A percentile compares a stretch with the other conserved stretches of the same genome.
phyloP scores from a whole-genome alignment of 2,797 vertebrate species.

The Carapus acus region DNA sequence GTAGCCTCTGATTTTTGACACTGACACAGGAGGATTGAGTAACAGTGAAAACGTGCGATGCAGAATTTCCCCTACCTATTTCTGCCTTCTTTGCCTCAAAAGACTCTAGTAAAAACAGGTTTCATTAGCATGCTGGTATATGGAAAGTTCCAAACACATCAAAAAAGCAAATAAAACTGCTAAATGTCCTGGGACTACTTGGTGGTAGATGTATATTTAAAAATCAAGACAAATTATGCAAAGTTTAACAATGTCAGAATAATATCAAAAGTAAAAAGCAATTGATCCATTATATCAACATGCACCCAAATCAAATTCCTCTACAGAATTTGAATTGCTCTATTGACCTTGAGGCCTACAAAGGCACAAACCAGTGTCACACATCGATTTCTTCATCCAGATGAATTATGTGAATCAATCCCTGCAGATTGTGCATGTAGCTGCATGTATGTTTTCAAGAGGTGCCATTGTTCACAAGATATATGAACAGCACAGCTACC shows the following conservation, averaged over 20 bases:
- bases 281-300: conserved; percentile 12
- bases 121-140: background rate
- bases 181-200: background rate
- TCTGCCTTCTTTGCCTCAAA: conserved; percentile 8
- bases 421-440: conserved; percentile 5
- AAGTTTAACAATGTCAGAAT: conserved; percentile 13
- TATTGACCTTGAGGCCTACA: background rate
- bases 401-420: conserved; percentile 23
- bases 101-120: conserved; percentile 14
- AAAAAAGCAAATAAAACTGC: background rate
- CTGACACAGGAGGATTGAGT: conserved; percentile 39
- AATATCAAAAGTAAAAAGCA: conserved; percentile 2
- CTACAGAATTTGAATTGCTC: conserved; percentile 10
- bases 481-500: background rate
- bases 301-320: background rate
- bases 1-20: no score
- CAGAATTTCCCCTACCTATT: conserved; percentile 13
- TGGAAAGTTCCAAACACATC: background rate
- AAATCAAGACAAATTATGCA: conserved; percentile 18
- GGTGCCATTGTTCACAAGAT: conserved; percentile 5
- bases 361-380: conserved; percentile 11
- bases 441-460: background rate
- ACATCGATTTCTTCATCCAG: background rate
- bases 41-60: conserved; percentile 21
- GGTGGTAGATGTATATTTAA: background rate